These are phyloP conservation scores for Bos indicus DNA, from an alignment of 2,113 vertebrate species.

Conservation along the genomic window DNA sequence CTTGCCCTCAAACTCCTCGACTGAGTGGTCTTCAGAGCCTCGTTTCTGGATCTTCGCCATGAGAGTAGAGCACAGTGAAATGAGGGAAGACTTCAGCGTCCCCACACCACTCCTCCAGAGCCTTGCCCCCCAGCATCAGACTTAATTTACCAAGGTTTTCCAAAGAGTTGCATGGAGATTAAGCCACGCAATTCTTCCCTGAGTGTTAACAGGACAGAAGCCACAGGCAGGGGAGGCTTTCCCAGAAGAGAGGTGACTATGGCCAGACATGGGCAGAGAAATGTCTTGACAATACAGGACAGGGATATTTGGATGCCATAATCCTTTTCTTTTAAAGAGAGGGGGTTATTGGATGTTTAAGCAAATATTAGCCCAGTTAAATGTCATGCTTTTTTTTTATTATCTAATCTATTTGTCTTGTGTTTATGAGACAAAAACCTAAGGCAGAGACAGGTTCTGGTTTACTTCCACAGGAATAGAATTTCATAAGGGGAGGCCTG, in stretches of 20 bases:
- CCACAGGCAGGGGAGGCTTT: neutral
- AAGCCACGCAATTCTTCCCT: neutral
- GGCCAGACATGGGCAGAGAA: neutral
- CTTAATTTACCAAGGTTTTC: slow-evolving; percentile 11
- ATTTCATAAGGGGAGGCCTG: neutral
- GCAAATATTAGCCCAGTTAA: slow-evolving; percentile 37
- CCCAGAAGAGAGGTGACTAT: neutral
- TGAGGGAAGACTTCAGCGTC: neutral
- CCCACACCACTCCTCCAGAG: neutral
- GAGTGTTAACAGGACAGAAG: neutral
- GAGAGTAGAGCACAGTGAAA: neutral
- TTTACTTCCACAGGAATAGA: neutral
- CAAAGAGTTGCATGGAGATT: neutral
- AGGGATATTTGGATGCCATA: neutral
- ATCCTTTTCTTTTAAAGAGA: neutral
- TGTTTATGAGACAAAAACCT: slow-evolving; percentile 10
- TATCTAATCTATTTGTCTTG: slow-evolving; percentile 32
- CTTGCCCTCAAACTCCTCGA: neutral
- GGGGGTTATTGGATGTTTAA: slow-evolving; percentile 26
- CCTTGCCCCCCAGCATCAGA: neutral
- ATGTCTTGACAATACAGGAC: neutral
- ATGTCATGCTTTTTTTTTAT: neutral
- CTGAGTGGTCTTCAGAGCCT: neutral
- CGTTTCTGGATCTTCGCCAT: neutral
- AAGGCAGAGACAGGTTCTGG: neutral